Percentiles rank a stretch among this genome's conserved stretches.
phyloP scores from a whole-genome alignment of 2,113 vertebrate species.

The Gobiocypris rarus region DNA sequence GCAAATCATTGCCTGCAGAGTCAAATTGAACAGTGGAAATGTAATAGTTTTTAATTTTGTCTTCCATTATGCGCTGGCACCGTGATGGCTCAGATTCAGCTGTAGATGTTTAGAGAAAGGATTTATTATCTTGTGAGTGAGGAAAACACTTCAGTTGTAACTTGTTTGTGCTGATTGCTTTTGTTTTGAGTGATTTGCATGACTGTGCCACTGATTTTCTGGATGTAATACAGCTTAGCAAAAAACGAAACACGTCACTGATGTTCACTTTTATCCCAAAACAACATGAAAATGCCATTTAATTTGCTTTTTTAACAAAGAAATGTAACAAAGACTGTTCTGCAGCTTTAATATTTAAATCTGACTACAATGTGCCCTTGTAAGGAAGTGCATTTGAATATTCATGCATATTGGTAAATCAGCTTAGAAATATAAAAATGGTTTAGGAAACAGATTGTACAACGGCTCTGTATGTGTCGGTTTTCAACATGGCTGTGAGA shows the following conservation, averaged over 20 bases:
- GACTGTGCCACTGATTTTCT: constrained; percentile 28
- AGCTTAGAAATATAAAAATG: constrained; percentile 13
- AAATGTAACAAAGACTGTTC: neutral
- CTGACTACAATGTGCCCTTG: neutral
- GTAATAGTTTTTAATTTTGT: neutral
- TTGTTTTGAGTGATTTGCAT: constrained; percentile 13
- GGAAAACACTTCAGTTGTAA: neutral
- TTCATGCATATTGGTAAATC: neutral
- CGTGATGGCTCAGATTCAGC: neutral
- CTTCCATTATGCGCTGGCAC: neutral
- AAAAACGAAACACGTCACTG: constrained; percentile 16
- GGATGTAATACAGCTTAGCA: constrained; percentile 12
- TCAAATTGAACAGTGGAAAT: neutral
- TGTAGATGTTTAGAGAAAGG: neutral
- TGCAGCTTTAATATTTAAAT: neutral
- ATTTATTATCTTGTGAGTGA: neutral
- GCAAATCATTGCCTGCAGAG: neutral
- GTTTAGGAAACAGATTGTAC: neutral
- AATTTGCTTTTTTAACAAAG: constrained; percentile 4
- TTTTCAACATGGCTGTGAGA: constrained; percentile 22
- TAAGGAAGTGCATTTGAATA: neutral
- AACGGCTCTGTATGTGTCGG: neutral
- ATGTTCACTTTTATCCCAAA: neutral
- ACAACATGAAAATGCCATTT: constrained; percentile 24
- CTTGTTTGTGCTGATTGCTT: constrained; percentile 22